Conservation (phyloP, 2,113 vertebrate species). For the Psilopogon haemacephalus region DNA sequence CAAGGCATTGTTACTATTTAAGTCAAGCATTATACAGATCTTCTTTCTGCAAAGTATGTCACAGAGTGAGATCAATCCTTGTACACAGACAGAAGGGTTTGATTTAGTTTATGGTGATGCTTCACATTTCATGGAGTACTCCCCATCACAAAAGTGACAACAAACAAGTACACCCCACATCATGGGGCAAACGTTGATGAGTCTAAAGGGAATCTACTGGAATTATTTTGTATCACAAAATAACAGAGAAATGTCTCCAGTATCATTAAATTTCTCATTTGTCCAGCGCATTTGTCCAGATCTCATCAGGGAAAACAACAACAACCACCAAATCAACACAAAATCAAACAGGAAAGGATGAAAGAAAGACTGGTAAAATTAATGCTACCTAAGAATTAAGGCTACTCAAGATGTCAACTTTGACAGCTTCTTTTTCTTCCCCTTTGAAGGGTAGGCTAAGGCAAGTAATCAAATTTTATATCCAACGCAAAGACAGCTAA, state of each 20-base stretch:
- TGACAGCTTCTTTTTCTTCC: background rate
- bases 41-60: background rate
- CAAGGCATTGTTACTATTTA: background rate
- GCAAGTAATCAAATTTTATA: background rate
- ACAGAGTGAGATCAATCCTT: background rate
- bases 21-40: background rate
- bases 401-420: background rate
- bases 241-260: slow-evolving; percentile 25
- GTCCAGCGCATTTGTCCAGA: slow-evolving; percentile 48
- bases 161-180: background rate
- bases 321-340: background rate
- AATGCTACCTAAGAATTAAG: background rate
- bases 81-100: background rate
- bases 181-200: background rate
- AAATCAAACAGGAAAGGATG: background rate
- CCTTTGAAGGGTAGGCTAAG: background rate
- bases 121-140: slow-evolving; percentile 2
- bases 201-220: background rate
- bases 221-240: slow-evolving; percentile 21
- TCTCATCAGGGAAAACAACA: background rate
- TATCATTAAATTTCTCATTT: slow-evolving; percentile 61
- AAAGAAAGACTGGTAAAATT: background rate
- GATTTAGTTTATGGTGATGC: slow-evolving; percentile 6
- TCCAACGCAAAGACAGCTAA: background rate
- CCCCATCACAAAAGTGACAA: background rate